phyloP scores from a whole-genome alignment of 2,113 vertebrate species.

The Laticauda colubrina region DNA sequence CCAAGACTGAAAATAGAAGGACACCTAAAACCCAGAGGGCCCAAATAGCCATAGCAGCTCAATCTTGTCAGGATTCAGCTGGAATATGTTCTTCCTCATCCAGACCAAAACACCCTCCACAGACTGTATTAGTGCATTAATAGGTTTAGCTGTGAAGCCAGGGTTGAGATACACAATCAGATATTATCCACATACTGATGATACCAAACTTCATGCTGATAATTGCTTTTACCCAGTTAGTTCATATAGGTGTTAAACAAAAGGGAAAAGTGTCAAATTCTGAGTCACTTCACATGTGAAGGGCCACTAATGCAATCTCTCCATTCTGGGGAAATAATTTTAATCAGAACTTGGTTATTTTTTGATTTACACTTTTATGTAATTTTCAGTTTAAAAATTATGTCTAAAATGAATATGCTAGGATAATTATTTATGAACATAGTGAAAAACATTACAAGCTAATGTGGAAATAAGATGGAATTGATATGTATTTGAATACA shows the following conservation, averaged over 20 bases:
- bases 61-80: not conserved
- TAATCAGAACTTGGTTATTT: not conserved
- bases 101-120: not conserved
- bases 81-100: not conserved
- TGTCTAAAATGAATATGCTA: not conserved
- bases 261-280: not conserved
- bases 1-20: not conserved
- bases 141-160: not conserved
- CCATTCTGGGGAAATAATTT: not conserved
- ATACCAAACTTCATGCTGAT: not conserved
- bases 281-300: not conserved
- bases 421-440: not conserved
- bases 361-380: not conserved
- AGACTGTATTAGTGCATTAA: not conserved
- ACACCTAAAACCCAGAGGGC: not conserved
- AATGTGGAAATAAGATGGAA: not conserved
- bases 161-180: not conserved
- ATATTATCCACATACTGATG: not conserved
- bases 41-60: not conserved
- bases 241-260: not conserved
- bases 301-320: not conserved
- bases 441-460: not conserved
- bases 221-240: not conserved
- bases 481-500: not conserved
- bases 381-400: not conserved